Conservation (phyloP, 2,113 vertebrate species). For the Megalops atlanticus region DNA sequence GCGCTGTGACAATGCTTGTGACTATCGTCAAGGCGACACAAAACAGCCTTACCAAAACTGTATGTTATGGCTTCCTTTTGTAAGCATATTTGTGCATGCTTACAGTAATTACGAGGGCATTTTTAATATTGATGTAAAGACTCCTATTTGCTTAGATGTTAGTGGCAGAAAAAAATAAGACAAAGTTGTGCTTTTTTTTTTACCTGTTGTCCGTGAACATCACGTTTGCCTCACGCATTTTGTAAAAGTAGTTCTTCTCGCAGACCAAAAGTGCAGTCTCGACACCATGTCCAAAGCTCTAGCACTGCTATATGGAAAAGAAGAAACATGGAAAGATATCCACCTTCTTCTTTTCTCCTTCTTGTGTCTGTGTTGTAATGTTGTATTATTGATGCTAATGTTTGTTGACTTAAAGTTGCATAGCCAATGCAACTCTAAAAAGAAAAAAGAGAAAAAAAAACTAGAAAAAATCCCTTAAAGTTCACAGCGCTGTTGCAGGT, state of each 20-base stretch:
- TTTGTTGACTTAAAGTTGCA: constrained; percentile 70
- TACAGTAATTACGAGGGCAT: neutral
- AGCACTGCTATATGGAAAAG: constrained; percentile 59
- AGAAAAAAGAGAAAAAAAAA: constrained; percentile 46
- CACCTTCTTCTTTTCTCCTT: constrained; percentile 53
- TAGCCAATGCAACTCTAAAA: constrained; percentile 68
- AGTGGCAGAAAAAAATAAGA: neutral
- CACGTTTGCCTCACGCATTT: neutral
- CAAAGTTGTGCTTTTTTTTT: neutral
- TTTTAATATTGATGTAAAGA: neutral
- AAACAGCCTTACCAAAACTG: constrained; percentile 62
- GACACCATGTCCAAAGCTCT: constrained; percentile 54
- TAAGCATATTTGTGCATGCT: constrained; percentile 30
- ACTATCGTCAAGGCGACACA: constrained; percentile 64
- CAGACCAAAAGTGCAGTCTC: constrained; percentile 56
- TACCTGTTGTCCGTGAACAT: neutral
- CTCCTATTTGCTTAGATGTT: neutral
- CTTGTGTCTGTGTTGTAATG: constrained; percentile 58
- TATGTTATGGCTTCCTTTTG: constrained; percentile 44
- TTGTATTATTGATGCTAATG: constrained; percentile 51
- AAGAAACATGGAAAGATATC: constrained; percentile 42
- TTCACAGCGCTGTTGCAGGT: constrained; percentile 45
- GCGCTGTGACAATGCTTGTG: constrained; percentile 76
- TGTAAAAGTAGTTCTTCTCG: constrained; percentile 12
- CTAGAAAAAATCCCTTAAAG: constrained; percentile 59